phyloP scores from a whole-genome alignment of 1,140 invertebrate species.

The Drosophila quadrilineata region DNA sequence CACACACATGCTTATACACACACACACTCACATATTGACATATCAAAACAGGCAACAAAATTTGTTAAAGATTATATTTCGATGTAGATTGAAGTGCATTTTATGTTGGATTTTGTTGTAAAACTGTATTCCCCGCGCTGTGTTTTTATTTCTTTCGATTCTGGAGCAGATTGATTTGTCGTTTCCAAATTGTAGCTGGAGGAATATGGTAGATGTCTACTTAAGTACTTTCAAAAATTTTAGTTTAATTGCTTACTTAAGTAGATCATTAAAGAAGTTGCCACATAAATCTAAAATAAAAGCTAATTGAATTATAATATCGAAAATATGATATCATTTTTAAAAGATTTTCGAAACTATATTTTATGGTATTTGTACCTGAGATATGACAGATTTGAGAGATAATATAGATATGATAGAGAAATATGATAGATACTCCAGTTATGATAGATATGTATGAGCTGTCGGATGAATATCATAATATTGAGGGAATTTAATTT shows the following conservation, averaged over 20 bases:
- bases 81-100: constrained; percentile 21
- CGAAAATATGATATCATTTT: too few relatives aligned
- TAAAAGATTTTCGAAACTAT: too few relatives aligned
- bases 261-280: neutral
- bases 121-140: neutral
- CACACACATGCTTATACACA: too few relatives aligned
- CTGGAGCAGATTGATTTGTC: constrained; percentile 21
- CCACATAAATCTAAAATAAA: neutral
- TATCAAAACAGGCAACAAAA: constrained; percentile 20
- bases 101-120: constrained; percentile 2
- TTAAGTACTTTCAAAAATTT: neutral
- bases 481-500: too few relatives aligned
- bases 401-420: too few relatives aligned
- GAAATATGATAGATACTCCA: too few relatives aligned
- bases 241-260: constrained; percentile 10
- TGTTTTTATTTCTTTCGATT: neutral
- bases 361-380: too few relatives aligned
- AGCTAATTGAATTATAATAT: too few relatives aligned
- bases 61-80: constrained; percentile 42
- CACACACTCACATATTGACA: too few relatives aligned
- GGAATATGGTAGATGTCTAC: neutral
- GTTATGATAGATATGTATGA: too few relatives aligned
- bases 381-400: too few relatives aligned
- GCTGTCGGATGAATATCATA: too few relatives aligned
- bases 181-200: constrained; percentile 12